Conservation (phyloP, 2,113 vertebrate species). For the Xenopus tropicalis region DNA sequence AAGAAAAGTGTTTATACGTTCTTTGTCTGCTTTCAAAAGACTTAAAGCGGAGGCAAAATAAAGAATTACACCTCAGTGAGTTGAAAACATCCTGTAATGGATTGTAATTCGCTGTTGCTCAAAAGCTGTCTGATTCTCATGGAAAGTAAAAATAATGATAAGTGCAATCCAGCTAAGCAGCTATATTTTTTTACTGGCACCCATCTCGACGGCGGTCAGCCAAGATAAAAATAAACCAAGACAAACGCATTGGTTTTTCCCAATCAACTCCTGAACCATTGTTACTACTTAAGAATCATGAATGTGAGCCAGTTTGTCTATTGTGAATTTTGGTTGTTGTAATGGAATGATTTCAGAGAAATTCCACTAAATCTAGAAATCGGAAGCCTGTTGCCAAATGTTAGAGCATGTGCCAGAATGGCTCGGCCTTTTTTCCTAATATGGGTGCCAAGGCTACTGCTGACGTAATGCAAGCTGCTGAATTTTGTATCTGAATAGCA, state of each 20-base stretch:
- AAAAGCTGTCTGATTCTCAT: not conserved
- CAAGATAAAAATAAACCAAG: slow-evolving; percentile 30
- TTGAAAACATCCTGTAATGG: too few relatives aligned
- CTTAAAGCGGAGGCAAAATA: not conserved
- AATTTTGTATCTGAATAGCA: not conserved
- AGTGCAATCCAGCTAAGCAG: not conserved
- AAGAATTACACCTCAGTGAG: not conserved
- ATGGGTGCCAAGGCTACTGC: slow-evolving; percentile 24
- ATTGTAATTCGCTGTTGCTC: not conserved
- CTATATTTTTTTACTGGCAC: slow-evolving; percentile 10
- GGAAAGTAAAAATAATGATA: slow-evolving; percentile 18
- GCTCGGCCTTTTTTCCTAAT: slow-evolving; percentile 36
- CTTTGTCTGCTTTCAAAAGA: too few relatives aligned
- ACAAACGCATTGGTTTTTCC: slow-evolving; percentile 32
- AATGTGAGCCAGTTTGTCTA: slow-evolving; percentile 1
- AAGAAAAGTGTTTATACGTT: too few relatives aligned
- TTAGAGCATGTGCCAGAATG: slow-evolving; percentile 28
- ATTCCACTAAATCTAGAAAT: slow-evolving; percentile 13
- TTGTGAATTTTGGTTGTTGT: slow-evolving; percentile 28
- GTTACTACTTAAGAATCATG: slow-evolving; percentile 22
- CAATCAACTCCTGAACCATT: slow-evolving; percentile 8
- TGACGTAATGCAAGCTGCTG: slow-evolving; percentile 13
- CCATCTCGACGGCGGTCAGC: not conserved
- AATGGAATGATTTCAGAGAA: slow-evolving; percentile 26
- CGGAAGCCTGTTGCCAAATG: slow-evolving; percentile 32